phyloP scores from a whole-genome alignment of 2,113 vertebrate species.

The Micromys minutus region DNA sequence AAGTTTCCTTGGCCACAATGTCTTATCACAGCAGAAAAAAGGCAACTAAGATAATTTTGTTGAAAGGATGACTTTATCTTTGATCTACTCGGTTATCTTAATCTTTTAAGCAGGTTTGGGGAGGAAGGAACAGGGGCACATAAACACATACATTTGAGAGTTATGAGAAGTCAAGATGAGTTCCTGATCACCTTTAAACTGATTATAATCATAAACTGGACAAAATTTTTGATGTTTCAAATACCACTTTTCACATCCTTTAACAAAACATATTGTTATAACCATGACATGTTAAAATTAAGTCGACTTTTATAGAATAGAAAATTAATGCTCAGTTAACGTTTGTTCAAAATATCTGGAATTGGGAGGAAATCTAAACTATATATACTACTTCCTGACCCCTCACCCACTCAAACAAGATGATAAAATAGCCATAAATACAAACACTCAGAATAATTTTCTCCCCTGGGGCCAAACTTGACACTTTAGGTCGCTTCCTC shows the following conservation, averaged over 20 bases:
- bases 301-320: slow-evolving; percentile 11
- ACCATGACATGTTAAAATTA: not conserved
- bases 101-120: slow-evolving; percentile 35
- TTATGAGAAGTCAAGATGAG: not conserved
- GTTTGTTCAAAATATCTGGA: not conserved
- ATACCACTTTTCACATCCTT: not conserved
- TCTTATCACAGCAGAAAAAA: not conserved
- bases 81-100: not conserved
- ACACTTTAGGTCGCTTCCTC: not conserved
- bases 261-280: slow-evolving; percentile 21
- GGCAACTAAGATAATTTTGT: not conserved
- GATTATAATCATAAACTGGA: slow-evolving; percentile 19
- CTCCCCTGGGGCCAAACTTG: not conserved
- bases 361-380: not conserved
- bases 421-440: slow-evolving; percentile 37
- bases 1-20: not conserved
- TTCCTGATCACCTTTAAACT: slow-evolving; percentile 36
- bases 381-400: not conserved
- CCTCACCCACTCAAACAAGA: not conserved
- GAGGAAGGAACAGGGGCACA: not conserved
- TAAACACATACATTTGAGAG: not conserved
- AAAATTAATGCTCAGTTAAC: slow-evolving; percentile 25
- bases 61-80: slow-evolving; percentile 12
- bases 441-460: slow-evolving; percentile 37
- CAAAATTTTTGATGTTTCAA: slow-evolving; percentile 47